Conservation (phyloP, 2,797 vertebrate genomes). For the Neosilurus mollespiculum region DNA sequence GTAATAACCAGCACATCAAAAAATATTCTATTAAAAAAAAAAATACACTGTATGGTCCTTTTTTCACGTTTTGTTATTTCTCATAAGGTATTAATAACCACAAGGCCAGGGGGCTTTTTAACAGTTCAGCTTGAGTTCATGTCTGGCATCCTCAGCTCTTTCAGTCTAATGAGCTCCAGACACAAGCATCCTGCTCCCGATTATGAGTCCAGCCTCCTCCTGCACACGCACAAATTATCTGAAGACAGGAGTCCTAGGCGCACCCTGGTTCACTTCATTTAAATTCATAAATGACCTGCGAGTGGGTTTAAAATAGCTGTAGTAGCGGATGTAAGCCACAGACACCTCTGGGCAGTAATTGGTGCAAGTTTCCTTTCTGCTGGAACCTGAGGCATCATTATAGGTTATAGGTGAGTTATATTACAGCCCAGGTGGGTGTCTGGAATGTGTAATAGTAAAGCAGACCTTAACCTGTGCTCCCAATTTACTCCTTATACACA, state of each 20-base stretch:
- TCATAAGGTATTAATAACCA: constrained; percentile 68
- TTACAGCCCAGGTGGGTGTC: constrained; percentile 33
- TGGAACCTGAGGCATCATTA: constrained; percentile 50
- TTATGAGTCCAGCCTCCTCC: constrained; percentile 61
- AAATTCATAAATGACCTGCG: constrained; percentile 54
- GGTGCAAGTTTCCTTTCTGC: constrained; percentile 46
- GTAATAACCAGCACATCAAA: not conserved
- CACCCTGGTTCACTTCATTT: constrained; percentile 54
- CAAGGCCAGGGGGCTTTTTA: constrained; percentile 18
- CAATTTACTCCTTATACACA: constrained; percentile 35
- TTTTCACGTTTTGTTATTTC: constrained; percentile 53
- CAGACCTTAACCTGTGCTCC: constrained; percentile 41
- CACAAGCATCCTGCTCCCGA: constrained; percentile 54
- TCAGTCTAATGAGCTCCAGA: constrained; percentile 68
- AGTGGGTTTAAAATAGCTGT: constrained; percentile 59
- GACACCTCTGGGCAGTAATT: constrained; percentile 42
- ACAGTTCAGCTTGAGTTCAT: constrained; percentile 68
- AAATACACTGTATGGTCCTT: not conserved
- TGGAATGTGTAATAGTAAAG: constrained; percentile 44
- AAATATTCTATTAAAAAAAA: not conserved
- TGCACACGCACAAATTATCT: constrained; percentile 63
- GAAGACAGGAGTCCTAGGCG: constrained; percentile 52
- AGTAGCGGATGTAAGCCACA: constrained; percentile 19
- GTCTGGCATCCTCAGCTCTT: constrained; percentile 53
- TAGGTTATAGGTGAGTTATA: constrained; percentile 39